Evolutionary conservation across 53 echinoderm and acorn worm genomes (phyloP).

Genomic region (Echinometra lucunter): DNA sequence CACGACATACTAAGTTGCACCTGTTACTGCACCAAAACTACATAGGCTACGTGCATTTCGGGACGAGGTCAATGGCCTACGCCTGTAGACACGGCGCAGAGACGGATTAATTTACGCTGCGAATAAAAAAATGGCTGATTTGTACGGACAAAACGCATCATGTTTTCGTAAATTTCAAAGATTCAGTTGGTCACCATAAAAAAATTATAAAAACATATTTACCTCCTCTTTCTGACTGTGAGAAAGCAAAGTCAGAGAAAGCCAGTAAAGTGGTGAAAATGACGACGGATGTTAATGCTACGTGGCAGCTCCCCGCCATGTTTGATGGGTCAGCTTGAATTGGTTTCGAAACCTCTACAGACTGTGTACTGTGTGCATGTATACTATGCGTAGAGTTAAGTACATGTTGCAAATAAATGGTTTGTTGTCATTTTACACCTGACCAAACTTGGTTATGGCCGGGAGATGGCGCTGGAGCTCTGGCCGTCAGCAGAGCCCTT

Average conservation of each 20-base stretch:
- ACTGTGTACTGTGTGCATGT: not conserved
- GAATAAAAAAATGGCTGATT: not conserved
- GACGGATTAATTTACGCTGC: not conserved
- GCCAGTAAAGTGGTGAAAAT: conserved; percentile 46
- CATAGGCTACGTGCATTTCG: conserved; percentile 25
- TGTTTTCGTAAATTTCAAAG: not conserved
- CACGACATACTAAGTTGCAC: no score
- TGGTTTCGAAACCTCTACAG: conserved; percentile 8
- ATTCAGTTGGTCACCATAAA: not conserved
- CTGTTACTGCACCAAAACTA: not conserved
- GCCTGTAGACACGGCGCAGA: not conserved
- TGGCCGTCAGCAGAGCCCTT: no score
- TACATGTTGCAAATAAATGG: not conserved
- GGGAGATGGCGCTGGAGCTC: not conserved
- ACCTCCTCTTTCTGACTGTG: conserved; percentile 40
- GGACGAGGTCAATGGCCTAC: not conserved
- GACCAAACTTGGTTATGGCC: not conserved
- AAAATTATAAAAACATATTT: not conserved
- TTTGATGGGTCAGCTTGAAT: conserved; percentile 3
- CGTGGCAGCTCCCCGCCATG: conserved; percentile 55
- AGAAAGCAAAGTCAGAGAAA: not conserved
- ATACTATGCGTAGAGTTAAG: not conserved
- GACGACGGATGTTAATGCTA: conserved; percentile 38
- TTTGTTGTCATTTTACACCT: conserved; percentile 24
- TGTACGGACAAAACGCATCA: not conserved